phyloP scores from a whole-genome alignment of 2,888 invertebrate species.

The Corbicula japonica region DNA sequence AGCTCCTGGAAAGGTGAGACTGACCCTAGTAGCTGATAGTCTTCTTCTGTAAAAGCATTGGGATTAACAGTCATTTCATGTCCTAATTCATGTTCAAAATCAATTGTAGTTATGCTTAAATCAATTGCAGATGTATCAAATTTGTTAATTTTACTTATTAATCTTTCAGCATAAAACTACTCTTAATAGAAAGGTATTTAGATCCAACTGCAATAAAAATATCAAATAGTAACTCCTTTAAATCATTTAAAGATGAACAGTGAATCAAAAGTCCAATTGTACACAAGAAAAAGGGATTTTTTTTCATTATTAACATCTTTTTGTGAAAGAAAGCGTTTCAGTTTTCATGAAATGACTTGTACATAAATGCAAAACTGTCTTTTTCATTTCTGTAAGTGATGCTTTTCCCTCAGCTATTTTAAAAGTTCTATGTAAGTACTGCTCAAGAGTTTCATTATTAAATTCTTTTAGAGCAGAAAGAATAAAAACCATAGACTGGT shows the following conservation, averaged over 20 bases:
- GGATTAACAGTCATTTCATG: neutral
- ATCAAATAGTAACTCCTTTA: conserved; percentile 3
- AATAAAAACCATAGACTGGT: conserved; percentile 34
- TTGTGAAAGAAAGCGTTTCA: conserved; percentile 25
- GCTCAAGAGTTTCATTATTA: conserved; percentile 27
- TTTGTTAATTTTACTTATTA: conserved; percentile 28
- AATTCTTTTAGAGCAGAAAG: conserved; percentile 38
- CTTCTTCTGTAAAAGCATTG: conserved; percentile 8
- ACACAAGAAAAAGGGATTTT: conserved; percentile 23
- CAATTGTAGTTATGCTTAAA: too few relatives aligned
- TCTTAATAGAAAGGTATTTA: neutral
- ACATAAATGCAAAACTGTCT: conserved; percentile 38
- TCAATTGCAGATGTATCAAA: too few relatives aligned
- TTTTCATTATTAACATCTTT: conserved; percentile 21
- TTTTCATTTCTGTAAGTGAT: neutral
- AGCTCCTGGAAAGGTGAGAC: neutral
- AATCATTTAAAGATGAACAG: conserved; percentile 7
- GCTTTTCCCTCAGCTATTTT: conserved; percentile 15
- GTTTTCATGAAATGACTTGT: conserved; percentile 34
- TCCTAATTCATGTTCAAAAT: too few relatives aligned
- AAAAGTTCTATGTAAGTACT: conserved; percentile 16
- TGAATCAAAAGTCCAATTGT: conserved; percentile 38
- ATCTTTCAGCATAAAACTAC: conserved; percentile 5
- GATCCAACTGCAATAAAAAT: conserved; percentile 8
- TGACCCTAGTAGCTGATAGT: neutral